Evolutionary conservation across 2,113 vertebrate species (phyloP).

Genomic region (Channa argus): DNA sequence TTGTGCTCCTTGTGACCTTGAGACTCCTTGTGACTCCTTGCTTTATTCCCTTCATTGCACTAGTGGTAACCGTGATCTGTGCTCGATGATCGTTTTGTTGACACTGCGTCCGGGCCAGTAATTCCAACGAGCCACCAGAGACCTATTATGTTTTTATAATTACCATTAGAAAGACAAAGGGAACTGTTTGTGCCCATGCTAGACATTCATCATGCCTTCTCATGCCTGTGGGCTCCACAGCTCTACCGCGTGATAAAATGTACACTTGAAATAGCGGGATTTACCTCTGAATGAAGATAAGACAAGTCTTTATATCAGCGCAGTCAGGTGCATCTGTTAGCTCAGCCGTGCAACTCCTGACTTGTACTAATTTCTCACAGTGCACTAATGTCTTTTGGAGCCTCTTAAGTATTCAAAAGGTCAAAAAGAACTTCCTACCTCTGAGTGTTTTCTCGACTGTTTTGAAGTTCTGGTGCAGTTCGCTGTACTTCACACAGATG

Average conservation of each 20-base stretch:
- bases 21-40: neutral
- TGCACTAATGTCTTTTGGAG: neutral
- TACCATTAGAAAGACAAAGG: conserved; percentile 62
- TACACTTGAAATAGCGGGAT: conserved; percentile 36
- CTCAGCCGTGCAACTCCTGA: neutral
- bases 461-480: too few relatives aligned
- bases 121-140: conserved; percentile 59
- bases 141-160: conserved; percentile 72
- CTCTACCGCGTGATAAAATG: conserved; percentile 50
- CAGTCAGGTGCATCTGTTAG: conserved; percentile 13
- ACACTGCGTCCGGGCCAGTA: conserved; percentile 56
- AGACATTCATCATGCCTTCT: conserved; percentile 63
- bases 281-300: conserved; percentile 42
- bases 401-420: neutral
- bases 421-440: too few relatives aligned
- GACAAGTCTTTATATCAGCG: conserved; percentile 19
- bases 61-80: conserved; percentile 57
- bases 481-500: too few relatives aligned
- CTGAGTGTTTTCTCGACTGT: neutral
- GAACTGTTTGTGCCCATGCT: conserved; percentile 44
- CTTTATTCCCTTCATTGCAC: conserved; percentile 8
- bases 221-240: conserved; percentile 46
- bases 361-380: conserved; percentile 9
- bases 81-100: conserved; percentile 58
- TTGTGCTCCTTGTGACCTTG: conserved; percentile 18